Percentiles rank a stretch among this genome's conserved stretches.
These are phyloP conservation scores for Oenanthe melanoleuca DNA, from an alignment of 2,113 vertebrate genomes.

Conservation along the genomic window DNA sequence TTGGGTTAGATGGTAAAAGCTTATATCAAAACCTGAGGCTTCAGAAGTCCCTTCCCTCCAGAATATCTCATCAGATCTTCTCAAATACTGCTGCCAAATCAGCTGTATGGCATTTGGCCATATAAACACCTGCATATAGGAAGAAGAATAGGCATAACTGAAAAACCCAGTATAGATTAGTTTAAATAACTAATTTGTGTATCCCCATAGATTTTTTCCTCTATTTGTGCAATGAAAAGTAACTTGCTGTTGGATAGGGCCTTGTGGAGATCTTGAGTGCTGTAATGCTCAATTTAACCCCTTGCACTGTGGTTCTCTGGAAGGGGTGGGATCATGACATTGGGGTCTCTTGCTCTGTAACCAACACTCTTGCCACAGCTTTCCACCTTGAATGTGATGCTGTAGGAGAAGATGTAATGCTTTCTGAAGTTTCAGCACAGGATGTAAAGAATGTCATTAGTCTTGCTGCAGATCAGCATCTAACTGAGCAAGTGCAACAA, in stretches of 20 bases:
- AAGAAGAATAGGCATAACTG: not conserved
- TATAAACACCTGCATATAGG: not conserved
- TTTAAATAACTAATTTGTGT: not conserved
- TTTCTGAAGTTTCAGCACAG: not conserved
- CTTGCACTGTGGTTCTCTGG: accelerated
- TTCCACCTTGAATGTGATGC: accelerated
- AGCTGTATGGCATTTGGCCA: not conserved
- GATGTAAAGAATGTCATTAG: too few relatives aligned
- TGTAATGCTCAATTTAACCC: not conserved
- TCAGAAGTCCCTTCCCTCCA: not conserved
- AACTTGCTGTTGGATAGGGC: not conserved
- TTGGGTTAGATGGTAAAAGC: not conserved
- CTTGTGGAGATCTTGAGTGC: not conserved
- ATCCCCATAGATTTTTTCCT: not conserved
- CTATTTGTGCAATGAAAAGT: not conserved
- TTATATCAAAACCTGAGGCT: not conserved
- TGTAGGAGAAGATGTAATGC: not conserved
- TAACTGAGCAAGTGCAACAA: not conserved
- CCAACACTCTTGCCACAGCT: not conserved
- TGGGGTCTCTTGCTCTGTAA: not conserved
- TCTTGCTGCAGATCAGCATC: not conserved
- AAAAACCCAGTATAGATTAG: not conserved
- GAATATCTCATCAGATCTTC: not conserved
- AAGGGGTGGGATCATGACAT: not conserved
- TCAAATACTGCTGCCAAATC: not conserved